A percentile compares a stretch with the other conserved stretches of the same genome.
Conservation (phyloP, 2,797 vertebrate species). For the Poeciliopsis gracilis region DNA sequence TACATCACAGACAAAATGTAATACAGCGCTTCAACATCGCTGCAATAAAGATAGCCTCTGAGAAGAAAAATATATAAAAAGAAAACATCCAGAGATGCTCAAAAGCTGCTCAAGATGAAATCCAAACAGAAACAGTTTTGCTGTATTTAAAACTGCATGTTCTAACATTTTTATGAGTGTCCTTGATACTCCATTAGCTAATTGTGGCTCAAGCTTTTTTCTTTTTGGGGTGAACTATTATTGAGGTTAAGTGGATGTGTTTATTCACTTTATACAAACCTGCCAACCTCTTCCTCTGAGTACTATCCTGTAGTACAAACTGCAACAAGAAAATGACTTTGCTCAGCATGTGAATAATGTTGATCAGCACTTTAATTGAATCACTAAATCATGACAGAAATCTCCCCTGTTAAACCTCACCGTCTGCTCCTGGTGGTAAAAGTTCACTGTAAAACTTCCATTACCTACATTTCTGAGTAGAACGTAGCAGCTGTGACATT, state of each 20-base stretch:
- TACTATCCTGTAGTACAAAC: background rate
- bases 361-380: conserved; percentile 36
- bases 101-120: background rate
- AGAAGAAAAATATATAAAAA: conserved; percentile 17
- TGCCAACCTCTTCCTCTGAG: background rate
- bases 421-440: conserved; percentile 12
- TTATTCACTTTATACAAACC: conserved; percentile 5
- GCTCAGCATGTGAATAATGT: conserved; percentile 12
- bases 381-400: conserved; percentile 27
- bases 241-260: conserved; percentile 15
- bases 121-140: background rate
- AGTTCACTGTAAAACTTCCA: conserved; percentile 27
- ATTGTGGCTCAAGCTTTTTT: conserved; percentile 22
- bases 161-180: conserved; percentile 11
- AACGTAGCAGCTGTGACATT: background rate
- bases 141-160: background rate
- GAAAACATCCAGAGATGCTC: background rate
- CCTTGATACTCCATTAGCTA: conserved; percentile 10
- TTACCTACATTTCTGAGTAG: conserved; percentile 20
- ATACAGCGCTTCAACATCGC: conserved; percentile 16
- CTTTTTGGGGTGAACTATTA: background rate
- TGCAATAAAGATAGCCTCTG: conserved; percentile 14
- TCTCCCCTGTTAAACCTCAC: background rate
- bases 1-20: conserved; percentile 19
- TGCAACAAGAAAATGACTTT: conserved; percentile 16